Conservation (phyloP, 2,797 vertebrate species). For the Lepilemur septentrionalis region DNA sequence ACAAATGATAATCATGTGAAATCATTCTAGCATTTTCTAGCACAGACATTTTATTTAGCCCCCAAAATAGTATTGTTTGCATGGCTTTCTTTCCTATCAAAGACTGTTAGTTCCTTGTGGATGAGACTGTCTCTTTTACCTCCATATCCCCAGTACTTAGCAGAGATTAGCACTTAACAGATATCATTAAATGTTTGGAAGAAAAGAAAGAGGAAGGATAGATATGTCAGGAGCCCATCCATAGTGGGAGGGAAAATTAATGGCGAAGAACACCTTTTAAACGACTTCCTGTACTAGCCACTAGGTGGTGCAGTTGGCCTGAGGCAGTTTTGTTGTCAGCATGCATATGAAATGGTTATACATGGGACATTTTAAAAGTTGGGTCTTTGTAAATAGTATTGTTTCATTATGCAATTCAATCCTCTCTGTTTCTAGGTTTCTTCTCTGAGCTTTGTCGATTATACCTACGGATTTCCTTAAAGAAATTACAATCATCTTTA, state of each 20-base stretch:
- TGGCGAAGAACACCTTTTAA: neutral
- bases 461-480: neutral
- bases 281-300: neutral
- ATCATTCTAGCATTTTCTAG: neutral
- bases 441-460: neutral
- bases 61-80: neutral
- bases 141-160: neutral
- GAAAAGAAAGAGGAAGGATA: neutral
- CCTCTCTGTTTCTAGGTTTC: neutral
- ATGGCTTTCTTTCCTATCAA: neutral
- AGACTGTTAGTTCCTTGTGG: neutral
- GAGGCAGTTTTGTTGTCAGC: neutral
- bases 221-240: neutral
- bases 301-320: neutral
- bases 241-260: neutral
- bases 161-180: neutral
- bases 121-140: neutral
- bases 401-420: neutral
- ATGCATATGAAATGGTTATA: neutral
- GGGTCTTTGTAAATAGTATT: neutral
- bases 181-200: neutral
- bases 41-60: neutral
- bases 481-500: neutral
- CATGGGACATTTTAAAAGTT: neutral
- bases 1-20: neutral